These are phyloP conservation scores for Macrobrachium rosenbergii DNA, from an alignment of 1,140 invertebrate genomes.

Conservation along the genomic window DNA sequence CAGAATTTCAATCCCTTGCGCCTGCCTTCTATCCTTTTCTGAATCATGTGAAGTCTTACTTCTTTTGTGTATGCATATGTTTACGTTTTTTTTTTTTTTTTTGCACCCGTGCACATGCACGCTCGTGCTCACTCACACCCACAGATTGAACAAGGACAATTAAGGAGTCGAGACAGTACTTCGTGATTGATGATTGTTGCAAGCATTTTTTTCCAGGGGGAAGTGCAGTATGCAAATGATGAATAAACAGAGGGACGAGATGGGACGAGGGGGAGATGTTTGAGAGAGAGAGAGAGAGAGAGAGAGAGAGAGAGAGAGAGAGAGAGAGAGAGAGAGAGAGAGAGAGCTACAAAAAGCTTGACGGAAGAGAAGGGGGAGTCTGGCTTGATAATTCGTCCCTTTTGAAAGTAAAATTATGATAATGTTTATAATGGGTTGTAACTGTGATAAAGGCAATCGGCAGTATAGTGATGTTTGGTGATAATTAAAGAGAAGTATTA, in stretches of 20 bases:
- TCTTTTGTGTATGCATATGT: background rate
- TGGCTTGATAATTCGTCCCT: background rate
- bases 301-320: constrained; percentile 16
- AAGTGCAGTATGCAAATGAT: background rate
- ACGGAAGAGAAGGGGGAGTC: constrained; percentile 5
- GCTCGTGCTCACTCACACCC: background rate
- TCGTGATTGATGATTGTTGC: too few species aligned
- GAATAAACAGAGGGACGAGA: background rate
- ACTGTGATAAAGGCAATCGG: too few species aligned
- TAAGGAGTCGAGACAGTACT: too few species aligned
- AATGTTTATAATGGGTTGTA: too few species aligned
- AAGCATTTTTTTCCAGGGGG: too few species aligned
- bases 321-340: constrained; percentile 36
- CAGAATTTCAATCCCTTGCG: too few species aligned
- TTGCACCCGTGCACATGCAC: background rate
- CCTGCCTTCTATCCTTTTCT: too few species aligned
- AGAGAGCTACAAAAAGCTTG: constrained; percentile 5
- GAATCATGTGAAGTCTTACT: too few species aligned
- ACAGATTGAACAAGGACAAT: background rate
- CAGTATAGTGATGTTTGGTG: too few species aligned
- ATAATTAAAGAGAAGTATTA: too few species aligned
- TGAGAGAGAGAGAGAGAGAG: constrained; percentile 3
- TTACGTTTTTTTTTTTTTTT: background rate
- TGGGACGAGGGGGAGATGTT: background rate
- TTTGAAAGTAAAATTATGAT: background rate